A percentile compares a stretch with the other conserved stretches of the same genome.
These are phyloP conservation scores for Antheraea assamensis DNA, from an alignment of 2,888 invertebrate genomes.

Conservation along the genomic window DNA sequence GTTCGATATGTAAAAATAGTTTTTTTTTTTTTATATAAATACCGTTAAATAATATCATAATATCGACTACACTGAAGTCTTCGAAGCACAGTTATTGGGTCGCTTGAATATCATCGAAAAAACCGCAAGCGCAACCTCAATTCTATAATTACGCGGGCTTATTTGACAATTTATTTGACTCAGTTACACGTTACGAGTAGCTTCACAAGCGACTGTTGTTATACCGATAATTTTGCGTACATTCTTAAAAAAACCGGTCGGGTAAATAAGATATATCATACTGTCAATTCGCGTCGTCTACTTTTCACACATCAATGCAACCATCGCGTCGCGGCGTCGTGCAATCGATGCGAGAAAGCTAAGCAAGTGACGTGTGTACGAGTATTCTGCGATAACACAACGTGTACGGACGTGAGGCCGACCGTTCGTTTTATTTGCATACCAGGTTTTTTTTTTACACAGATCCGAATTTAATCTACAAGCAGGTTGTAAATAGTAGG, in stretches of 20 bases:
- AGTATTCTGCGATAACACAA: conserved; percentile 39
- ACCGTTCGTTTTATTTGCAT: conserved; percentile 1
- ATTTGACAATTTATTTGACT: conserved; percentile 36
- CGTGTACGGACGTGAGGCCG: background rate
- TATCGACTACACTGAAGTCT: background rate
- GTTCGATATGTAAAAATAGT: background rate
- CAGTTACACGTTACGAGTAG: conserved; percentile 29
- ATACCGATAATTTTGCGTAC: background rate
- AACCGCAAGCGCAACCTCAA: conserved; percentile 41
- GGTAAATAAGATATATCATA: conserved; percentile 19
- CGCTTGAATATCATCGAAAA: conserved; percentile 26
- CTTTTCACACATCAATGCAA: conserved; percentile 31
- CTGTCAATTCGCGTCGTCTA: conserved; percentile 32
- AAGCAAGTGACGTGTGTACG: conserved; percentile 33
- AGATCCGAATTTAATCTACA: background rate
- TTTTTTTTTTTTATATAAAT: background rate
- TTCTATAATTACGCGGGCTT: conserved; percentile 32
- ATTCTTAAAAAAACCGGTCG: conserved; percentile 13
- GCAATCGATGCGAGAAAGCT: conserved; percentile 45
- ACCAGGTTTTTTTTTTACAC: background rate
- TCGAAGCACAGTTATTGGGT: background rate
- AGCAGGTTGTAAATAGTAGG: background rate
- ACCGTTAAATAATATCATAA: conserved; percentile 9
- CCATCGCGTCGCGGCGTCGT: conserved; percentile 14
- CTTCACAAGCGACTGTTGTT: conserved; percentile 9